Evolutionary conservation across 2,797 vertebrate species (phyloP), one percentile per base, ranked within the genome.

Genomic region (Telmatherina bonti): DNA sequence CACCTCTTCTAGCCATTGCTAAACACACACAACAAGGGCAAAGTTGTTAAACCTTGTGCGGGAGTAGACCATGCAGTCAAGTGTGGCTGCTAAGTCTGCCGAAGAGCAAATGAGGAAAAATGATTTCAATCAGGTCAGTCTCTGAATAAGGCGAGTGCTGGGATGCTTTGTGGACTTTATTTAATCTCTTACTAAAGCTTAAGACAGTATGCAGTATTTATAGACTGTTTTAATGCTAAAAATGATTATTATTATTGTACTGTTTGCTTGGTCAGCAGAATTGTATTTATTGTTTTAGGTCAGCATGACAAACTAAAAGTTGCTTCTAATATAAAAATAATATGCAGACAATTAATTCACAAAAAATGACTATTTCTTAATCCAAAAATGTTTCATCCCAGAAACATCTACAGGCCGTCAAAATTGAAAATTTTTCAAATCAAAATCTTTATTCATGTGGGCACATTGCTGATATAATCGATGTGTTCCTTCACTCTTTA

Each of bases 31-130:
- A 57, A 5, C 24, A 18, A 13, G 11, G 12, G 22, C 2, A 1
- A 49, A 43, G 4, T 13, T 12, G 15, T 35, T 55, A 16, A 27
- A 24, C n/a, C 8, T 43, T 54, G 53, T 30, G 20, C 53, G 47
- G 30, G 9, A 61, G 36, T 22, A 15, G 13, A 64, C n/a, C 45
- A 27, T 18, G 20, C 15, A 70, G 16, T 55, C 33, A 20, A 20
- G n/a, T 70, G 38, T 67, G 30, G 24, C 55, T 67, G 49, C 60
- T 68, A 57, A 64, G n/a, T 60, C 26, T 57, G 51, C 35, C 35
- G 5, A n/a, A 6, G 15, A 64, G 62, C 30, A 59, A 33, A 67
- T 56, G 8, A 57, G 52, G 31, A 36, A 30, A 41, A 64, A 62
- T 53, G 4, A 63, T 62, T 31, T 38, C 1, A 49, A 58, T 72